phyloP scores from a whole-genome alignment of 2,113 vertebrate species.

The Chrysemys picta region DNA sequence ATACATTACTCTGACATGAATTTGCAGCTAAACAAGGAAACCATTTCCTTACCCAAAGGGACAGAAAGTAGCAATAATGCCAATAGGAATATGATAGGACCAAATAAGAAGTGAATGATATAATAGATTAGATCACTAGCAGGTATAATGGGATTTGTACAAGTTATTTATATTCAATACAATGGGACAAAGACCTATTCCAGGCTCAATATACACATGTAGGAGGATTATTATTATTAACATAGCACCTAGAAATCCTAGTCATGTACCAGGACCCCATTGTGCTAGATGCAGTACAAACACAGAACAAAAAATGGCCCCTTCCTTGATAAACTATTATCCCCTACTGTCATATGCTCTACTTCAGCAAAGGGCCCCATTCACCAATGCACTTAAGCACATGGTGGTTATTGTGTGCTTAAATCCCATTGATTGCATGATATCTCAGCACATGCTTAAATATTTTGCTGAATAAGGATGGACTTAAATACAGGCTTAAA shows the following conservation, averaged over 20 bases:
- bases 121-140: background rate
- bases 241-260: background rate
- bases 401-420: rapidly evolving
- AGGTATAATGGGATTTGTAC: background rate
- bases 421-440: background rate
- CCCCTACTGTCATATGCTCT: background rate
- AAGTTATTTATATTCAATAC: background rate
- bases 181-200: background rate
- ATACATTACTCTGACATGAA: constrained; percentile 25
- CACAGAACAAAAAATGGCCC: background rate
- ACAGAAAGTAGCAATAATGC: background rate
- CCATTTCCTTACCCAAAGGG: background rate
- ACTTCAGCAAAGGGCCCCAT: background rate
- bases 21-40: constrained; percentile 36
- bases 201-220: rapidly evolving
- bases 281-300: background rate
- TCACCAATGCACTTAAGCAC: background rate
- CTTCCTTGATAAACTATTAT: background rate
- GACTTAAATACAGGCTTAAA: background rate
- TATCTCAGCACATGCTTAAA: background rate
- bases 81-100: background rate
- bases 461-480: background rate
- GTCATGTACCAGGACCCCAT: rapidly evolving
- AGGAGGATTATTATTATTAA: background rate
- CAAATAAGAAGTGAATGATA: background rate